phyloP scores from a whole-genome alignment of 2,888 invertebrate genomes.

The Cantharis flavilabris region DNA sequence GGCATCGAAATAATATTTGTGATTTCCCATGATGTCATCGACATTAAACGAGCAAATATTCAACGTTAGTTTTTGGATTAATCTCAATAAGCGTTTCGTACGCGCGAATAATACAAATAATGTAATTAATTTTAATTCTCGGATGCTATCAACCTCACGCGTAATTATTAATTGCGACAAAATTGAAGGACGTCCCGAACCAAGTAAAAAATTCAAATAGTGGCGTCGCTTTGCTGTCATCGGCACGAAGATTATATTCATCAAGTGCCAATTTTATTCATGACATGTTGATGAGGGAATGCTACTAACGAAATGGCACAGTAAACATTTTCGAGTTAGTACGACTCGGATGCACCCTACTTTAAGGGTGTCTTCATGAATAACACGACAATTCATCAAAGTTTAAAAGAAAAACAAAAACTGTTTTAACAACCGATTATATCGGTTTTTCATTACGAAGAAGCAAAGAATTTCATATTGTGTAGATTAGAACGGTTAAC shows the following conservation, averaged over 20 bases:
- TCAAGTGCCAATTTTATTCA: conserved; percentile 1
- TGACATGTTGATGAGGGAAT: conserved; percentile 1
- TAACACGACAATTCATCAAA: not conserved
- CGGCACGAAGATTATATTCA: not conserved
- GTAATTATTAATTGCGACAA: not conserved
- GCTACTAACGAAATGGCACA: not conserved
- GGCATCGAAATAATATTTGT: conserved; percentile 10
- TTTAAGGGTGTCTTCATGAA: not conserved
- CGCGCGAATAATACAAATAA: conserved; percentile 9
- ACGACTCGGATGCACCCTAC: not conserved
- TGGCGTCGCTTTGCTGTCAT: not conserved
- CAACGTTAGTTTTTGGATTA: conserved; percentile 7
- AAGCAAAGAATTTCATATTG: not conserved
- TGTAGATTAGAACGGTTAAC: no score
- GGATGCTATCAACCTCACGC: not conserved
- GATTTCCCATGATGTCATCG: conserved; percentile 34
- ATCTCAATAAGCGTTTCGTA: conserved; percentile 7
- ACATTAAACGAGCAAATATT: conserved; percentile 13
- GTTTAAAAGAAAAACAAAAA: not conserved
- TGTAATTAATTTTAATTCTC: conserved; percentile 1
- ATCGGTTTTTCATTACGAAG: not conserved
- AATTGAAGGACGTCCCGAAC: not conserved
- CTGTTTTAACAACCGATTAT: not conserved
- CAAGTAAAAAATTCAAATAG: not conserved
- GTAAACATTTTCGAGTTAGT: not conserved